Base-by-base conservation (phyloP, 2,113 vertebrate genomes). In the Sphyrna mokarran region DNA sequence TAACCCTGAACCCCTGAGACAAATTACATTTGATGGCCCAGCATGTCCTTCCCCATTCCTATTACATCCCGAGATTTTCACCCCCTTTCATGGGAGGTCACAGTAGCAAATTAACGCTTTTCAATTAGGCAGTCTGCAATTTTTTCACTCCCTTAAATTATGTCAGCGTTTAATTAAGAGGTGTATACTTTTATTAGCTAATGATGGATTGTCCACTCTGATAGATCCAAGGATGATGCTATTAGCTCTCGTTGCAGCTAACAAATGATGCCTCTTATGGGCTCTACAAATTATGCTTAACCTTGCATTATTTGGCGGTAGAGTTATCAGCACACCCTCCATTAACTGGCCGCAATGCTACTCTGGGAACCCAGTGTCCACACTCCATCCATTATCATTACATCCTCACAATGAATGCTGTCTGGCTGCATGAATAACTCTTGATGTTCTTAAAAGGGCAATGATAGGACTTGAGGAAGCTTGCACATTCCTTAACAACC, bases 71-170 rank as follows among this genome's bases (percentile, higher is more conserved):
- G 26, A 61, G 29, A 54, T 29, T 61, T 90, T 63, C 37, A 22
- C 37, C 80, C 37, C 16, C 80, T 83, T 43, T 40, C 97, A 97
- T 96, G 97, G 97, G 97, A 97, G 97, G 97, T 97, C 97, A 98
- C 98, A 98, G 98, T 98, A 98, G 98, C 97, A 98, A 97, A 98
- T 99, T 98, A 98, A 97, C 98, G 97, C 96, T 97, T 98, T 98
- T 98, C 98, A 99, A 99, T 99, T 98, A 98, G 93, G 22, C 96
- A 97, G 87, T 29, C 87, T 61, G 87, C 98, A 99, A 99, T 98
- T 97, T 98, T 98, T 98, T 98, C 98, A 98, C 99, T 98, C 97
- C 97, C 96, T 97, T 97, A 98, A 98, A 98, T 98, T 97, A 98
- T 98, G 97, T 97, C 97, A 96, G 97, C 97, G 97, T 98, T 98